Evolutionary conservation across 2,888 invertebrate genomes (phyloP).

Genomic region (Chamaedrilus cognettii): DNA sequence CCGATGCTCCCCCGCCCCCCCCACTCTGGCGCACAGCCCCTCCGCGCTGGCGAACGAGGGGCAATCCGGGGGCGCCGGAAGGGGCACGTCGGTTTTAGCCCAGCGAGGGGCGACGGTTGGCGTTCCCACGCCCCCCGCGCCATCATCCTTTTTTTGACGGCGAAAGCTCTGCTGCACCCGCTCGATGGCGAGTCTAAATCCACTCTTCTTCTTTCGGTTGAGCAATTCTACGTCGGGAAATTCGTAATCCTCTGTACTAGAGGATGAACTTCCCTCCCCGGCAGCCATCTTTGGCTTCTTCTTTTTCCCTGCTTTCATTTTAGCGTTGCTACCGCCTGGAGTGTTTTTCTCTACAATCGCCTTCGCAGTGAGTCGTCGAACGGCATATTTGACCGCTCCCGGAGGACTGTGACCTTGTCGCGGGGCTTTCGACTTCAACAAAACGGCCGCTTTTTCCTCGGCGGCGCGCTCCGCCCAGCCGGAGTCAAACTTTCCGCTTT

Average conservation of each 20-base stretch:
- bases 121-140: not conserved
- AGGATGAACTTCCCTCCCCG: slow-evolving; percentile 22
- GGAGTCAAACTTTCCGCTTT: not conserved
- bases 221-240: slow-evolving; percentile 33
- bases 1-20: not conserved
- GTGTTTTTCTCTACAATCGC: too few relatives aligned
- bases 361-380: not conserved
- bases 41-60: not conserved
- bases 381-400: slow-evolving; percentile 10
- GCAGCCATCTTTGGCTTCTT: not conserved
- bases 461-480: not conserved
- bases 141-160: slow-evolving; percentile 21
- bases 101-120: not conserved
- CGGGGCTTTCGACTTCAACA: not conserved
- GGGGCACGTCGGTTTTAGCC: not conserved
- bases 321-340: not conserved
- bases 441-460: not conserved
- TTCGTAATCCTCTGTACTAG: slow-evolving; percentile 39
- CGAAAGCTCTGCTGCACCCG: slow-evolving; percentile 37
- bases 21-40: not conserved
- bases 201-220: slow-evolving; percentile 36
- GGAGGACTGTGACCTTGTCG: not conserved
- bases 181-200: slow-evolving; percentile 37
- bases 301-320: not conserved
- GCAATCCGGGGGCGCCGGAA: not conserved